phyloP scores from a whole-genome alignment of 2,888 invertebrate genomes.

The Caenorhabditis macrosperma region DNA sequence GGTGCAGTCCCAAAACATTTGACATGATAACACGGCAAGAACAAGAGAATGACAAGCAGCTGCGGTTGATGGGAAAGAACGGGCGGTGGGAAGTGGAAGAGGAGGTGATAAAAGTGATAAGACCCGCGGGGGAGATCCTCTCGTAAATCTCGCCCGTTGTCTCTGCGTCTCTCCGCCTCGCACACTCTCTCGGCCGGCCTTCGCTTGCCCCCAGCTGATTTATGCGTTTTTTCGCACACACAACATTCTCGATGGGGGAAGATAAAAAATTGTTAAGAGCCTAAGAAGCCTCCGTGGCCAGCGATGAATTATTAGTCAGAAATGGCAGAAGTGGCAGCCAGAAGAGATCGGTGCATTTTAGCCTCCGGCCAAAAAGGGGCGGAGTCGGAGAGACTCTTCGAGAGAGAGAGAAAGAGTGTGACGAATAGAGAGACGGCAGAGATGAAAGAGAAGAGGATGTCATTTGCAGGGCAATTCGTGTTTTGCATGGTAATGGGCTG shows the following conservation, averaged over 20 bases:
- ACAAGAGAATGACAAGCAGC: background rate
- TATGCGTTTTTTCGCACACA: conserved; percentile 8
- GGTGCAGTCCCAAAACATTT: background rate
- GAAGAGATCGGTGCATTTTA: conserved; percentile 13
- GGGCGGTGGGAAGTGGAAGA: conserved; percentile 7
- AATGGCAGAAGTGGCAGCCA: background rate
- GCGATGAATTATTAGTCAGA: conserved; percentile 48
- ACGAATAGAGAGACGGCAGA: conserved; percentile 13
- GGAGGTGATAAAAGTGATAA: conserved; percentile 15
- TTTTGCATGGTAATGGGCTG: conserved; percentile 27
- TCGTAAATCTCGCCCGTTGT: background rate
- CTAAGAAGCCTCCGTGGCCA: conserved; percentile 16
- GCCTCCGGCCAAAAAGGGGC: conserved; percentile 17
- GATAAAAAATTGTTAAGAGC: conserved; percentile 30
- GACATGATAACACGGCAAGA: background rate
- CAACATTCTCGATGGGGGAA: background rate
- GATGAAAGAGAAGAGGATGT: conserved; percentile 14
- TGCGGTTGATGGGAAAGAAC: background rate
- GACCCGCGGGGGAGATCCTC: background rate
- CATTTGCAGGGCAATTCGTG: conserved; percentile 22
- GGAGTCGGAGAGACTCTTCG: conserved; percentile 16
- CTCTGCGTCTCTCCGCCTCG: conserved; percentile 14
- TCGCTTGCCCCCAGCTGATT: conserved; percentile 33
- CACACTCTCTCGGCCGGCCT: conserved; percentile 20
- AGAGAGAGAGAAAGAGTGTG: conserved; percentile 11